phyloP scores from a whole-genome alignment of 1,140 invertebrate genomes.

The Solenopsis fugax region DNA sequence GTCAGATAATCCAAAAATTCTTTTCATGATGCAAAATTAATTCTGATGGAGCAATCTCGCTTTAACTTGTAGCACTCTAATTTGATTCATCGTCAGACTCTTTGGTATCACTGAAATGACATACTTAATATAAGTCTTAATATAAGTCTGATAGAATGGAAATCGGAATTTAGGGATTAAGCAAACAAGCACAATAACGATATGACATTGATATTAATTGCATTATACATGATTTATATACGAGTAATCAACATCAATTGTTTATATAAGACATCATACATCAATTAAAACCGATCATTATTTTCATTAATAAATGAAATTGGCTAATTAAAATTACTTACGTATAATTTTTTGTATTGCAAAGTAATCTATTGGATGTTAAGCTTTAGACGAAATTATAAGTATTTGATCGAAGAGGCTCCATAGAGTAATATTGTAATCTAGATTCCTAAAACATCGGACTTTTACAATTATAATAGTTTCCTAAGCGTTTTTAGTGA shows the following conservation, averaged over 20 bases:
- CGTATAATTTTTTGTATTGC: not conserved
- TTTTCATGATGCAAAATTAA: slow-evolving; percentile 19
- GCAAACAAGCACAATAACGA: slow-evolving; percentile 62
- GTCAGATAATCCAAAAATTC: not conserved
- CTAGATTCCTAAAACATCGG: not conserved
- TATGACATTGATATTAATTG: slow-evolving; percentile 39
- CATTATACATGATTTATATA: slow-evolving; percentile 40
- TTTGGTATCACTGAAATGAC: slow-evolving; percentile 37
- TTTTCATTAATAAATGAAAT: slow-evolving; percentile 9
- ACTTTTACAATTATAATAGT: not conserved
- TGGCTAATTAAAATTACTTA: slow-evolving; percentile 13
- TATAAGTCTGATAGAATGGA: slow-evolving; percentile 54
- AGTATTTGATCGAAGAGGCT: not conserved
- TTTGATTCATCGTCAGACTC: slow-evolving; percentile 40
- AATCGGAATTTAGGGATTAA: slow-evolving; percentile 51
- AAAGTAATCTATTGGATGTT: not conserved
- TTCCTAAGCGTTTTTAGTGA: slow-evolving; percentile 17
- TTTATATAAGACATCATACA: not conserved
- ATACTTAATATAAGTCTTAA: slow-evolving; percentile 54
- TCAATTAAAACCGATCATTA: not conserved
- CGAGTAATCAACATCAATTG: not conserved
- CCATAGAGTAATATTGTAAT: not conserved
- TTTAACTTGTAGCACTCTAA: slow-evolving; percentile 4
- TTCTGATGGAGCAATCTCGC: slow-evolving; percentile 44
- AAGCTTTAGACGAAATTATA: not conserved